phyloP scores from a whole-genome alignment of 2,797 vertebrate species.

The Chaenodraco wilsoni region DNA sequence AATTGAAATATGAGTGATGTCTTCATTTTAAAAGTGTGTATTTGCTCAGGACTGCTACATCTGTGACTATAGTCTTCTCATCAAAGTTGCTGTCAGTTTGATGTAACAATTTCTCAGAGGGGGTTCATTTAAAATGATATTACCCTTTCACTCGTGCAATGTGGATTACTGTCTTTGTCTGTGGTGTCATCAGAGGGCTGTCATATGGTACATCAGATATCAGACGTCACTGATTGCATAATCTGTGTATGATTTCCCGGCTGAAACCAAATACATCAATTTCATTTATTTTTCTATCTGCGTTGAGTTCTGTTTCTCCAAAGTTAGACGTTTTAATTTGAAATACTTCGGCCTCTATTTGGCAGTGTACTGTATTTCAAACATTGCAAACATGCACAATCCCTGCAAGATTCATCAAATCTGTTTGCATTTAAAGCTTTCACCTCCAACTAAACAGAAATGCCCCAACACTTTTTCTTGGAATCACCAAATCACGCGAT shows the following conservation, averaged over 20 bases:
- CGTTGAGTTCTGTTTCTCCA: not conserved
- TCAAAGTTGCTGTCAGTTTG: conserved; percentile 51
- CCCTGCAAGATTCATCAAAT: not conserved
- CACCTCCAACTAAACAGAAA: too few species aligned
- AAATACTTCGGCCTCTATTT: not conserved
- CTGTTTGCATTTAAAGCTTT: too few species aligned
- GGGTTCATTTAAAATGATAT: conserved; percentile 37
- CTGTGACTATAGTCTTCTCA: conserved; percentile 51
- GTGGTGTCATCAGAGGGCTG: conserved; percentile 22
- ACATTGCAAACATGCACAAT: not conserved
- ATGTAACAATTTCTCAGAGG: conserved; percentile 34
- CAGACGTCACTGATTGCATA: conserved; percentile 21
- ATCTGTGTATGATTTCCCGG: conserved; percentile 21
- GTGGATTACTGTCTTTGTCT: conserved; percentile 57
- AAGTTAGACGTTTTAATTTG: not conserved
- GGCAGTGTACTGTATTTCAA: not conserved
- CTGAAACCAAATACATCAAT: conserved; percentile 13
- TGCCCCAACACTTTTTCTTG: too few species aligned
- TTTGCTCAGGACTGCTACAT: conserved; percentile 52
- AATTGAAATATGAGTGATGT: conserved; percentile 70
- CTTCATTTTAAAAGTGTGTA: conserved; percentile 65
- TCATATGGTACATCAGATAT: conserved; percentile 43
- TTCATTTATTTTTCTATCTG: conserved; percentile 4
- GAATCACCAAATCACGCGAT: too few species aligned
- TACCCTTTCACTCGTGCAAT: conserved; percentile 17